Evolutionary conservation across 2,888 invertebrate species (phyloP).

Genomic region (Boloria selene): DNA sequence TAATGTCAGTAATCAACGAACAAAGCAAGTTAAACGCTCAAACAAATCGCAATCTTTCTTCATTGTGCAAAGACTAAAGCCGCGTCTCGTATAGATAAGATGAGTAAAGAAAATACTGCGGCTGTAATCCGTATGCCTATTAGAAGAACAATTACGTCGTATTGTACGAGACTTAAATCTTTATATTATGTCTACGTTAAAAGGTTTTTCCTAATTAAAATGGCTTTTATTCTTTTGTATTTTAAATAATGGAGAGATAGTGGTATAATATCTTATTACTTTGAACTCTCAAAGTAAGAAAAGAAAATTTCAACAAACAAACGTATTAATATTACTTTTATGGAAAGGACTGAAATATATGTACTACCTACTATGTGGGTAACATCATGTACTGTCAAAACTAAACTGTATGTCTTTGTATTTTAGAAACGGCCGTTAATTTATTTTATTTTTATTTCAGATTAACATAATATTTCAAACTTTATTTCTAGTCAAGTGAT

Average conservation of each 20-base stretch:
- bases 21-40: slow-evolving; percentile 30
- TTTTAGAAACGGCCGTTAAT: no score
- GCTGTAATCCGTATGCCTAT: slow-evolving; percentile 32
- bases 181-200: slow-evolving; percentile 13
- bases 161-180: slow-evolving; percentile 17
- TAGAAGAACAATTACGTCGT: slow-evolving; percentile 31
- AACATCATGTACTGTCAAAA: no score
- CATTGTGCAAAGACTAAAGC: slow-evolving; percentile 31
- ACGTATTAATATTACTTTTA: not conserved
- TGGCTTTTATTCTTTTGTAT: slow-evolving; percentile 14
- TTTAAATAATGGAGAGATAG: slow-evolving; percentile 6
- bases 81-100: slow-evolving; percentile 29
- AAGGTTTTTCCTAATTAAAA: slow-evolving; percentile 25
- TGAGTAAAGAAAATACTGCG: slow-evolving; percentile 22
- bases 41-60: slow-evolving; percentile 32
- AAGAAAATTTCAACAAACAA: not conserved
- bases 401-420: no score
- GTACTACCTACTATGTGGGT: no score
- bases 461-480: no score
- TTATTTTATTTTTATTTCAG: no score
- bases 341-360: no score
- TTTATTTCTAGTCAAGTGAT: no score
- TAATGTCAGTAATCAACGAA: slow-evolving; percentile 26
- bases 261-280: slow-evolving; percentile 11
- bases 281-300: not conserved